Evolutionary conservation across 2,113 vertebrate species (phyloP).

Genomic region (human): DNA sequence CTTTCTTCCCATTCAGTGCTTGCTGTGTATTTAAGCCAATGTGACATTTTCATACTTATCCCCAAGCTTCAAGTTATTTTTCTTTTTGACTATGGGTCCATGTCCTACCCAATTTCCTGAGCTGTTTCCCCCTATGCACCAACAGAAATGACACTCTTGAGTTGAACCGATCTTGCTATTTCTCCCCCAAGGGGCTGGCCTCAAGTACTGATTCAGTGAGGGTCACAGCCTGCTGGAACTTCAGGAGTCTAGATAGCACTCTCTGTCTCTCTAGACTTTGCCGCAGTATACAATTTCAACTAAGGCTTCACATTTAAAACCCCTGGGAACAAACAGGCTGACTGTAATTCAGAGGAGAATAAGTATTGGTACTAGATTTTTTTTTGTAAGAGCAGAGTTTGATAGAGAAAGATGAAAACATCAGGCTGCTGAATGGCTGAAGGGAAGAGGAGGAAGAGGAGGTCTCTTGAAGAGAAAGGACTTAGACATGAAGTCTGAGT

Average conservation of each 20-base stretch:
- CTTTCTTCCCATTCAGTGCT: neutral
- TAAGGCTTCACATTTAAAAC: neutral
- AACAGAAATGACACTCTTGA: neutral
- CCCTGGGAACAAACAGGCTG: neutral
- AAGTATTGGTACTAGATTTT: neutral
- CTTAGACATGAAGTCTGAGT: neutral
- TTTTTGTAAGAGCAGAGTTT: constrained; percentile 24
- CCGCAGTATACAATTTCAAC: neutral
- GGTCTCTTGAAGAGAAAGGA: neutral
- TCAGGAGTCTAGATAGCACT: neutral
- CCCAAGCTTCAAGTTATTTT: neutral
- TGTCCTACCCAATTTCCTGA: neutral
- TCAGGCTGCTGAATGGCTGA: neutral
- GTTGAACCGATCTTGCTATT: neutral
- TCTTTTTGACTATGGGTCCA: neutral
- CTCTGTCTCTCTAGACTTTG: neutral
- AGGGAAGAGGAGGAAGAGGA: neutral
- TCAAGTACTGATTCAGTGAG: neutral
- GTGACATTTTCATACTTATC: neutral
- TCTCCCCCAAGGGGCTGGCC: neutral
- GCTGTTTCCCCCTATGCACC: neutral
- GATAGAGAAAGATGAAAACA: neutral
- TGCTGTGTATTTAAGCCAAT: neutral
- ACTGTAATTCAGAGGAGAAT: neutral
- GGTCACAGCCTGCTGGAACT: neutral